Evolutionary conservation across 2,797 vertebrate genomes (phyloP).

Genomic region (Thunnus albacares): DNA sequence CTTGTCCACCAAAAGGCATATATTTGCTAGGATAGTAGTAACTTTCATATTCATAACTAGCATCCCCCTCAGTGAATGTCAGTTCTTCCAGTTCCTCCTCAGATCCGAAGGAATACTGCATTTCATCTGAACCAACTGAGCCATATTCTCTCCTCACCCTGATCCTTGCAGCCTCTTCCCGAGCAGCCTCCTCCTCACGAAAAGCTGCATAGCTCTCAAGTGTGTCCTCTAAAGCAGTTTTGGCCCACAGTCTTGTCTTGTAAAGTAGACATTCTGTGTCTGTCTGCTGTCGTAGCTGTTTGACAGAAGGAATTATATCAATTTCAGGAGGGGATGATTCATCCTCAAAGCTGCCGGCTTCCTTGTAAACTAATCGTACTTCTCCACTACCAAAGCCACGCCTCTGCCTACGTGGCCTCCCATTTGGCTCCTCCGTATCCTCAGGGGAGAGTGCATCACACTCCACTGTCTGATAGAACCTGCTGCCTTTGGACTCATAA

Average conservation of each 20-base stretch:
- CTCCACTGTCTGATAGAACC: conserved; percentile 83
- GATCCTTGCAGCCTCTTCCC: conserved; percentile 67
- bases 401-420: conserved; percentile 54
- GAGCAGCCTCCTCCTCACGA: conserved; percentile 81
- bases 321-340: conserved; percentile 85
- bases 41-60: conserved; percentile 78
- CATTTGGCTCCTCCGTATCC: conserved; percentile 81
- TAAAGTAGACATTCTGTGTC: conserved; percentile 90
- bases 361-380: conserved; percentile 79
- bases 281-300: conserved; percentile 65
- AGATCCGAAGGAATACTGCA: conserved; percentile 89
- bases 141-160: conserved; percentile 84
- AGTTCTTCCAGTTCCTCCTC: conserved; percentile 90
- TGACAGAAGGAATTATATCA: conserved; percentile 84
- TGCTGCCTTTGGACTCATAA: conserved; percentile 73
- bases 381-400: conserved; percentile 68
- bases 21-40: conserved; percentile 73
- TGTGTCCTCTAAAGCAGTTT: conserved; percentile 80
- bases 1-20: conserved; percentile 50
- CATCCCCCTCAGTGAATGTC: conserved; percentile 77
- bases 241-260: conserved; percentile 89
- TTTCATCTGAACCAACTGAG: conserved; percentile 91
- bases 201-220: conserved; percentile 85
- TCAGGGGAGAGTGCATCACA: conserved; percentile 80
- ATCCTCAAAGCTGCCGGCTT: conserved; percentile 84